Percentiles rank a stretch among this genome's conserved stretches.
These are phyloP conservation scores for Microvelia longipes DNA, from an alignment of 1,140 invertebrate genomes.

Conservation along the genomic window DNA sequence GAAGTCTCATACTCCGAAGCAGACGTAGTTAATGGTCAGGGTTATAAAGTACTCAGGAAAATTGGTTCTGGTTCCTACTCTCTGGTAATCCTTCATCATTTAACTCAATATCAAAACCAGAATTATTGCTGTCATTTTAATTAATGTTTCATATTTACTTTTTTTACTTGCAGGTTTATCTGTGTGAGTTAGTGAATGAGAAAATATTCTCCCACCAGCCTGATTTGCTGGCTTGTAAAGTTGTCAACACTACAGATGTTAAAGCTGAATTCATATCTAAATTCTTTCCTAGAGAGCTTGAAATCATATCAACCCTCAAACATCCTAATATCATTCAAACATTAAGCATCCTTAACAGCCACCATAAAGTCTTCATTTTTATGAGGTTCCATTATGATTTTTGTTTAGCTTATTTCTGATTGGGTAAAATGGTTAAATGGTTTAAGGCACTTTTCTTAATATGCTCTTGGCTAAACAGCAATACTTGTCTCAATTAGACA, in stretches of 20 bases:
- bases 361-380: background rate
- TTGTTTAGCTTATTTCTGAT: background rate
- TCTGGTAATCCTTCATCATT: too few relatives aligned
- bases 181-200: background rate
- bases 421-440: background rate
- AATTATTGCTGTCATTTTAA: too few relatives aligned
- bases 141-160: too few relatives aligned
- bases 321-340: conserved; percentile 1
- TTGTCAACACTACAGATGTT: background rate
- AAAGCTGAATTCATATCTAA: background rate
- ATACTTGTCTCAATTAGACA: too few relatives aligned
- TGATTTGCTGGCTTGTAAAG: background rate
- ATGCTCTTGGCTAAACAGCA: background rate
- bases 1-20: too few relatives aligned
- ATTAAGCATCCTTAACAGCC: background rate
- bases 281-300: conserved; percentile 3
- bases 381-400: background rate
- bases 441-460: background rate
- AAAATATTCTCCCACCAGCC: too few relatives aligned
- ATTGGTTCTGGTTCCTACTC: too few relatives aligned
- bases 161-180: background rate
- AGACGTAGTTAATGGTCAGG: too few relatives aligned
- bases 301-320: background rate
- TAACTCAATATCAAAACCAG: too few relatives aligned
- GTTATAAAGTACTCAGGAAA: too few relatives aligned